These are phyloP conservation scores for Drosophila incognita DNA, from an alignment of 2,888 invertebrate species.

Conservation along the genomic window DNA sequence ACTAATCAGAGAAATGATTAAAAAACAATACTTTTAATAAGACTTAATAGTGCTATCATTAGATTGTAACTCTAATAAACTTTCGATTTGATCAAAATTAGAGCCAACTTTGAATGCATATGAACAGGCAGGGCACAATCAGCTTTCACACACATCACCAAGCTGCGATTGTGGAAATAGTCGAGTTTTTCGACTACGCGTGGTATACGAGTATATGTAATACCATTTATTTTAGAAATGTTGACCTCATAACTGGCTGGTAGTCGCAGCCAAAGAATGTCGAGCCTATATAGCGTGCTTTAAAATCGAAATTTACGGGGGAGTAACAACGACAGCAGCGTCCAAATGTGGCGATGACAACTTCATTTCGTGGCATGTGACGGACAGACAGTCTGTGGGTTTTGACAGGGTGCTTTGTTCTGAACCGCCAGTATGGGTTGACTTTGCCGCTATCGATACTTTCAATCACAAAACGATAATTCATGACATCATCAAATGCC, in stretches of 20 bases:
- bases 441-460: constrained; percentile 66
- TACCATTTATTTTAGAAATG: constrained; percentile 76
- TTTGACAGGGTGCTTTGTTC: constrained; percentile 52
- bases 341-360: constrained; percentile 76
- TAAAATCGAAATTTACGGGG: constrained; percentile 51
- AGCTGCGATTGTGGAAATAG: constrained; percentile 8
- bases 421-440: constrained; percentile 40
- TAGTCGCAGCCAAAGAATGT: constrained; percentile 42
- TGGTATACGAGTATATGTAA: constrained; percentile 69
- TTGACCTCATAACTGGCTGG: constrained; percentile 73
- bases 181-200: constrained; percentile 16
- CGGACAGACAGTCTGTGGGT: constrained; percentile 47
- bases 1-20: not conserved
- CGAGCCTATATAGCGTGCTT: constrained; percentile 63
- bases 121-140: not conserved
- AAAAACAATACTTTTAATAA: no score
- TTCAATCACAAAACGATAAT: constrained; percentile 80
- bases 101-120: not conserved
- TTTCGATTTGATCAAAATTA: not conserved
- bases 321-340: constrained; percentile 53
- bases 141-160: constrained; percentile 3
- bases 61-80: not conserved
- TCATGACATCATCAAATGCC: constrained; percentile 76
- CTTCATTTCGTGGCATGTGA: constrained; percentile 70
- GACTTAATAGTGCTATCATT: no score